Conservation (phyloP, 1,140 invertebrate species). For the Maconellicoccus hirsutus region DNA sequence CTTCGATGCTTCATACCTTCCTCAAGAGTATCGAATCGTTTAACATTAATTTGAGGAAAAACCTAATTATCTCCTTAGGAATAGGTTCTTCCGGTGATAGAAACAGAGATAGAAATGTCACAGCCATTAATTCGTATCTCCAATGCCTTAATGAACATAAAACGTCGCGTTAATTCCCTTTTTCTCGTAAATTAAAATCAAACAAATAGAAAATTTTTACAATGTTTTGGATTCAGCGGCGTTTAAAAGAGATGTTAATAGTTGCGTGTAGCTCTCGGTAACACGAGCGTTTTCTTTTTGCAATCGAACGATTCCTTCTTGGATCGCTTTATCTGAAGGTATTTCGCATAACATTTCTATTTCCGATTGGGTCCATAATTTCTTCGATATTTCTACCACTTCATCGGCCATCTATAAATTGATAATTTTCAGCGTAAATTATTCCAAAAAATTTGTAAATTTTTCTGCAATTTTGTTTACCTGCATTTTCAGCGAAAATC, state of each 20-base stretch:
- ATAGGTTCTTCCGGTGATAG: constrained; percentile 57
- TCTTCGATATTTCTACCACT: neutral
- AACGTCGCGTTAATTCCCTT: neutral
- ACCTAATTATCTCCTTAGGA: constrained; percentile 48
- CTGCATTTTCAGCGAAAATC: constrained; percentile 41
- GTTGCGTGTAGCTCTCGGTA: constrained; percentile 43
- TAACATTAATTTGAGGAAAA: constrained; percentile 53
- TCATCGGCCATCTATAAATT: neutral
- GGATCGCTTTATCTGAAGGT: constrained; percentile 36
- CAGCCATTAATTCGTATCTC: constrained; percentile 61
- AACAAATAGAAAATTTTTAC: constrained; percentile 34
- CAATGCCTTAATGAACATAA: constrained; percentile 52
- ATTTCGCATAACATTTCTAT: constrained; percentile 18
- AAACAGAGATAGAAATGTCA: constrained; percentile 56
- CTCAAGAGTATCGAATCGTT: constrained; percentile 65
- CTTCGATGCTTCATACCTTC: constrained; percentile 47
- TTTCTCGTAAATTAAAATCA: too few relatives aligned
- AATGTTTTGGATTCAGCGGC: constrained; percentile 52
- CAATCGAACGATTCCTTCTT: constrained; percentile 36
- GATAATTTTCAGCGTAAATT: too few relatives aligned
- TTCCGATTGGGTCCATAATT: neutral
- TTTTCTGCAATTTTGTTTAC: too few relatives aligned
- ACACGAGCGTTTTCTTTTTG: constrained; percentile 37
- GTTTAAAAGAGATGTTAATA: constrained; percentile 49
- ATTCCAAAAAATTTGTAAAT: too few relatives aligned